Percentiles rank a stretch among this genome's conserved stretches.
Evolutionary conservation across 1,140 invertebrate species (phyloP).

Genomic region (Neodiprion virginianus): DNA sequence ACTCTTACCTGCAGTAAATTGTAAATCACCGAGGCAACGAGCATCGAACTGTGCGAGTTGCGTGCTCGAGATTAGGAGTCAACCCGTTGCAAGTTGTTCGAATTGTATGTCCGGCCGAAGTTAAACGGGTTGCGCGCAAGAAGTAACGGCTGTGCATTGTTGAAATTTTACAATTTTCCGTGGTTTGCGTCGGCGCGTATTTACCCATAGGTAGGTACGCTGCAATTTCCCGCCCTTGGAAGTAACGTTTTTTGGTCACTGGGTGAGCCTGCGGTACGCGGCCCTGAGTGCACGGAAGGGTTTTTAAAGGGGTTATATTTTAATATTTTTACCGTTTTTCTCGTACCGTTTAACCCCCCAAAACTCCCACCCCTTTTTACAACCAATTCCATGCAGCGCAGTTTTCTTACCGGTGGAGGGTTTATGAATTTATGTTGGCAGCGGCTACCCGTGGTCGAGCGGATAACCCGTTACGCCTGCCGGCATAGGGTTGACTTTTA

Average conservation of each 20-base stretch:
- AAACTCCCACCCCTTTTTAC: background rate
- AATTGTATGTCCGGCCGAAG: background rate
- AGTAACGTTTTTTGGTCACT: too few species aligned
- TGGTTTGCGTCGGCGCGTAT: too few species aligned
- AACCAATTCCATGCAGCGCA: background rate
- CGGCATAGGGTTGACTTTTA: conserved; percentile 9
- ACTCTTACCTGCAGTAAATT: background rate
- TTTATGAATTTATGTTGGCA: background rate
- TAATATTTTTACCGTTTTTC: conserved; percentile 8
- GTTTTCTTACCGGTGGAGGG: background rate
- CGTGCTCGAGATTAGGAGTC: background rate
- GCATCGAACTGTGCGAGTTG: background rate
- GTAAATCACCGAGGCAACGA: background rate
- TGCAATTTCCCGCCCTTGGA: too few species aligned
- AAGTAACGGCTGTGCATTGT: background rate
- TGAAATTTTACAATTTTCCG: background rate
- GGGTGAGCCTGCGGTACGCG: too few species aligned
- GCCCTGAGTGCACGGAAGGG: background rate
- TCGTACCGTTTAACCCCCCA: background rate
- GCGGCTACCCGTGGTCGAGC: background rate
- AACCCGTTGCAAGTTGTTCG: background rate
- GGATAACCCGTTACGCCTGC: background rate
- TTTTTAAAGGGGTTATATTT: conserved; percentile 6
- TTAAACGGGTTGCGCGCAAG: background rate
- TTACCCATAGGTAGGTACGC: too few species aligned